These are phyloP conservation scores for Nannobrachium achirus DNA, from an alignment of 2,113 vertebrate genomes.

Conservation along the genomic window DNA sequence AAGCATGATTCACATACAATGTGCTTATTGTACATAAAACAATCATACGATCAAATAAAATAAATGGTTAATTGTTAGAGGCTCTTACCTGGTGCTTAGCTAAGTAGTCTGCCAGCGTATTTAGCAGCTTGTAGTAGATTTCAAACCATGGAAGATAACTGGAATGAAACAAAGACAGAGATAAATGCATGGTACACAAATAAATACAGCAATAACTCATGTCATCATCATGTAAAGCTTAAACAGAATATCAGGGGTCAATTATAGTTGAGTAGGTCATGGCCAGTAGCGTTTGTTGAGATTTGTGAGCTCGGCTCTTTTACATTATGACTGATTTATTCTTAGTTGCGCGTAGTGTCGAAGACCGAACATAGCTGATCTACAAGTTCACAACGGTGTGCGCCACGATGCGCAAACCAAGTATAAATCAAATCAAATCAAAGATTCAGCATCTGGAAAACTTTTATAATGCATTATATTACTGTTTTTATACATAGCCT, in stretches of 20 bases:
- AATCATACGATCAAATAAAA: neutral
- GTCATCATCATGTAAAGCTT: constrained; percentile 4
- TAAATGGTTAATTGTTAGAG: neutral
- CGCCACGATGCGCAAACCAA: no score
- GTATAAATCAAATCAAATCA: neutral
- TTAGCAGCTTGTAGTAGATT: constrained; percentile 97
- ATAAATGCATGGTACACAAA: neutral
- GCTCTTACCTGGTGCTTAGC: constrained; percentile 91
- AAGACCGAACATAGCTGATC: no score
- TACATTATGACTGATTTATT: neutral
- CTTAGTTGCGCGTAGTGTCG: neutral
- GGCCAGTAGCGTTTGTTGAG: neutral
- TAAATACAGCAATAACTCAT: constrained; percentile 8
- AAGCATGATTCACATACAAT: neutral
- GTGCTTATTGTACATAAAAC: neutral
- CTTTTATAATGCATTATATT: neutral
- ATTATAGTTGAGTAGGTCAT: neutral
- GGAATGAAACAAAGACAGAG: constrained; percentile 47
- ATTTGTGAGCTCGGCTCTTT: no score
- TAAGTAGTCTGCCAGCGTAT: constrained; percentile 96
- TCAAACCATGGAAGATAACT: constrained; percentile 99
- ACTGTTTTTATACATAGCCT: neutral
- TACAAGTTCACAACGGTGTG: no score
- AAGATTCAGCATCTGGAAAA: no score
- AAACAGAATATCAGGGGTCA: neutral